A percentile compares a stretch with the other conserved stretches of the same genome.
phyloP scores from a whole-genome alignment of 2,888 invertebrate genomes.

The Ischnus inquisitorius region DNA sequence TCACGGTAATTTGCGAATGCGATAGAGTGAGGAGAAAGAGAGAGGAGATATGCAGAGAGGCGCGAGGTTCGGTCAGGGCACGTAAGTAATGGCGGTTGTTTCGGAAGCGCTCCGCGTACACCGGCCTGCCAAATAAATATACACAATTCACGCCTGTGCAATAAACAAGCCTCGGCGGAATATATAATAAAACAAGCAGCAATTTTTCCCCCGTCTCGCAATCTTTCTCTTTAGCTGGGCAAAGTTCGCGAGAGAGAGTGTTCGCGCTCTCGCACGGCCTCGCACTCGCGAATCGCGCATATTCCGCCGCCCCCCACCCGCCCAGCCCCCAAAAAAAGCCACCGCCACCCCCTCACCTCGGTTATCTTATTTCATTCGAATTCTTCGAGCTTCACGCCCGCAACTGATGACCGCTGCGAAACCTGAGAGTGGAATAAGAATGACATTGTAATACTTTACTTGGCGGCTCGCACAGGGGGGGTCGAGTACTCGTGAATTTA shows the following conservation, averaged over 20 bases:
- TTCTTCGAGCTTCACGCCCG: slow-evolving; percentile 41
- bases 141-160: slow-evolving; percentile 74
- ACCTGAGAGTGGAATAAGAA: slow-evolving; percentile 68
- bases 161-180: slow-evolving; percentile 74
- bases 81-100: slow-evolving; percentile 73
- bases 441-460: slow-evolving; percentile 69
- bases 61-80: slow-evolving; percentile 64
- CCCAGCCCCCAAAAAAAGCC: not conserved
- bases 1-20: slow-evolving; percentile 49
- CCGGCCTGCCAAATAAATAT: slow-evolving; percentile 75
- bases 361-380: slow-evolving; percentile 36
- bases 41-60: slow-evolving; percentile 24
- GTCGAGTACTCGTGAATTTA: slow-evolving; percentile 58
- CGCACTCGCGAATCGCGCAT: not conserved
- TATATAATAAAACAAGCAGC: slow-evolving; percentile 69
- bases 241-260: slow-evolving; percentile 58
- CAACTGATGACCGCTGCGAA: slow-evolving; percentile 67
- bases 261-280: slow-evolving; percentile 15
- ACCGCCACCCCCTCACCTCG: slow-evolving; percentile 13
- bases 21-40: too few relatives aligned
- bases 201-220: slow-evolving; percentile 68
- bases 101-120: slow-evolving; percentile 76
- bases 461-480: slow-evolving; percentile 39
- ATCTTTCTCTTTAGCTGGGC: slow-evolving; percentile 69
- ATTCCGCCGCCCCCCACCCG: not conserved